Conservation (phyloP, 2,888 invertebrate genomes). For the Notodromas monacha region DNA sequence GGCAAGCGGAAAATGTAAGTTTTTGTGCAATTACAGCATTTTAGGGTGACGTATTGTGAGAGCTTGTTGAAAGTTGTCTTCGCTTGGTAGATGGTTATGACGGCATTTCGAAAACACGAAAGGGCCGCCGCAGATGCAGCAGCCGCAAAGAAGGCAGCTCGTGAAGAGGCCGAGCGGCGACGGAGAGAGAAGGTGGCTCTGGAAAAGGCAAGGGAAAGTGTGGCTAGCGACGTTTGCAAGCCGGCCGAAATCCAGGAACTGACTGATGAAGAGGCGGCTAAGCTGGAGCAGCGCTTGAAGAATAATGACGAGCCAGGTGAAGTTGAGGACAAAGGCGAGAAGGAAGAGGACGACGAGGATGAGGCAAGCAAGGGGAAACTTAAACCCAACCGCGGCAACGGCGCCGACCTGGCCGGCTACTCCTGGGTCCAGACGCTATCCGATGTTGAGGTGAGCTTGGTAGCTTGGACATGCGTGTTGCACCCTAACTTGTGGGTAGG, state of each 20-base stretch:
- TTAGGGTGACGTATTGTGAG: too few relatives aligned
- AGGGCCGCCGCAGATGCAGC: conserved; percentile 26
- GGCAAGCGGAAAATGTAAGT: conserved; percentile 48
- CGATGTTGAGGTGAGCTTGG: conserved; percentile 86
- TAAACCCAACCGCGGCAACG: conserved; percentile 77
- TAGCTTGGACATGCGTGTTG: too few relatives aligned
- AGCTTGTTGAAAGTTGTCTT: too few relatives aligned
- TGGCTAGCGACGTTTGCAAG: too few relatives aligned
- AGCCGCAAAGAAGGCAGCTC: conserved; percentile 20
- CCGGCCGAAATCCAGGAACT: conserved; percentile 31
- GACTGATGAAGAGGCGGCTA: conserved; percentile 67
- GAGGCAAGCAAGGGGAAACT: conserved; percentile 47
- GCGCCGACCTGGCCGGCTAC: conserved; percentile 72
- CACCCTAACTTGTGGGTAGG: too few relatives aligned
- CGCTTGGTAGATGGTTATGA: conserved; percentile 33
- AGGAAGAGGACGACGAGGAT: conserved; percentile 28
- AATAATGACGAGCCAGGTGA: conserved; percentile 6
- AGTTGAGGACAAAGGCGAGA: conserved; percentile 8
- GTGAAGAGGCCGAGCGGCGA: conserved; percentile 31
- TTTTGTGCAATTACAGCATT: background rate
- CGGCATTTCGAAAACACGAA: conserved; percentile 45
- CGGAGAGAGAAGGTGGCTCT: conserved; percentile 24
- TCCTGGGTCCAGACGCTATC: conserved; percentile 84
- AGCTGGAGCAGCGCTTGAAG: too few relatives aligned
- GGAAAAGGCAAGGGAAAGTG: conserved; percentile 22